Conservation (phyloP, 2,888 invertebrate species). For the Cybosia mesomella region DNA sequence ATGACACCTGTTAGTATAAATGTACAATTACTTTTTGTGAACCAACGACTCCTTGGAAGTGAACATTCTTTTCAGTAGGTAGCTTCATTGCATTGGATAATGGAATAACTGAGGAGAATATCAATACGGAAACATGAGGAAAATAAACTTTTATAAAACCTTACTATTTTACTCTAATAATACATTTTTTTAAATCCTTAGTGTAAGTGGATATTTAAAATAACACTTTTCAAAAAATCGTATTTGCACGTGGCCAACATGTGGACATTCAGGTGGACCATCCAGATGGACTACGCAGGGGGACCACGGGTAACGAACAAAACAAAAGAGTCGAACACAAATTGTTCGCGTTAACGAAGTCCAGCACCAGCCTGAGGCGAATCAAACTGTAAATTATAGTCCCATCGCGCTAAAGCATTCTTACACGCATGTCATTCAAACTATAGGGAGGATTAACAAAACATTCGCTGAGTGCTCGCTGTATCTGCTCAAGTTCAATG, state of each 20-base stretch:
- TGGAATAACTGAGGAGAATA: too few species aligned
- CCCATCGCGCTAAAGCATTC: background rate
- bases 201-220: background rate
- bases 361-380: background rate
- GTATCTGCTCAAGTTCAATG: background rate
- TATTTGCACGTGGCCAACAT: too few species aligned
- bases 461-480: background rate
- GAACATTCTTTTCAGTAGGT: background rate
- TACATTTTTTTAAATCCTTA: background rate
- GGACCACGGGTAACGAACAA: too few species aligned
- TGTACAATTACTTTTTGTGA: background rate
- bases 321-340: too few species aligned
- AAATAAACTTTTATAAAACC: too few species aligned
- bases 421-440: background rate
- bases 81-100: background rate
- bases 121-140: too few species aligned
- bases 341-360: too few species aligned
- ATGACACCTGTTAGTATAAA: background rate
- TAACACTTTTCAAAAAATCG: too few species aligned
- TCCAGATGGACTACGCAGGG: too few species aligned
- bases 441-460: background rate
- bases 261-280: too few species aligned
- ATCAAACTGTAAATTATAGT: background rate
- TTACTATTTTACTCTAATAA: too few species aligned
- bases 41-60: background rate